Base-by-base conservation (phyloP, 2,888 invertebrate genomes). In the Andrena camellia region DNA sequence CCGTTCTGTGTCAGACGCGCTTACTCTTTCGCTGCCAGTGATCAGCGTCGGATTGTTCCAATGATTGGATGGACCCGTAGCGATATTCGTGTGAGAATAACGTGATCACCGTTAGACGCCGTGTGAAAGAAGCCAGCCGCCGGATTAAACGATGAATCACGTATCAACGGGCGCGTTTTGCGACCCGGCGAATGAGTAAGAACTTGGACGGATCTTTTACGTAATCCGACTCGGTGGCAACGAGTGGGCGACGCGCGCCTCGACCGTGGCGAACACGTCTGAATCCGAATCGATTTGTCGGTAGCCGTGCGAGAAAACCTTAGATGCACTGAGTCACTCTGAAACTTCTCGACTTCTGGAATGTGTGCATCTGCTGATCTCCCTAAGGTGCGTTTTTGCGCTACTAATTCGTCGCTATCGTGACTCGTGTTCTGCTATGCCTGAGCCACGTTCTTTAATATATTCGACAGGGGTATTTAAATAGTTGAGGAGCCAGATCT, bases 141-240 rank as follows among this genome's bases (percentile, higher is more conserved):
- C 52, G 78, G 73, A 88, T 86, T 83, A 88, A 88, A 81, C 33
- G 78, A 66, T 88, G 88, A 88, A 86, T 88, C 88, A 88, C 33
- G 60, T 69, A 83, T 84, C 66, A 81, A 81, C 78, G 77, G 26
- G 77, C 62, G 62, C 33, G 67, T 67, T 83, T 78, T 68, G 76
- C 74, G 78, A 78, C 63, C 31, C 85, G 82, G 35, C 74, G 78
- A 83, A 87, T 84, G 90, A 88, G 88, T 80, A 90, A 89, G 82
- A 88, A 86, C 82, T 76, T 81, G 81, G 80, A 87, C 81, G 76
- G 75, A 31, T 23, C 63, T 70, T 78, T 88, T 88, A 85, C 78
- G 78, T 88, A 88, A 88, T 86, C 81, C 35, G 70, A 68, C 72
- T 66, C 70, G 78, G 74, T 68, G 62, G 68, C 64, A 52, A 73